Conservation (phyloP, 2,888 invertebrate genomes). For the Auanema freiburgensis region DNA sequence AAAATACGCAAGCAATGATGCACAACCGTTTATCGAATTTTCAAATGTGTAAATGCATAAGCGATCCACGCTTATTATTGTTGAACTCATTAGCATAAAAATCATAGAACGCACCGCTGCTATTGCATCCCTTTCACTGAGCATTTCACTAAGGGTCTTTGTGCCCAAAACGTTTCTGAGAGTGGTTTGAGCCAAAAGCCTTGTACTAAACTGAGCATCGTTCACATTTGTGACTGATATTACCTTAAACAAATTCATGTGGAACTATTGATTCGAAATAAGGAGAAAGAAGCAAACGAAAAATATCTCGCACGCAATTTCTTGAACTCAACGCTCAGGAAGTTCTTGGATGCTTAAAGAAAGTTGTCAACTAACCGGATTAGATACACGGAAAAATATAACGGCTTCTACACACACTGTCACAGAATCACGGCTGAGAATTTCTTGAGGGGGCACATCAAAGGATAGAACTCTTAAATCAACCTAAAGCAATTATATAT, state of each 20-base stretch:
- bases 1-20: slow-evolving; percentile 1
- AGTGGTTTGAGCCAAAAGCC: slow-evolving; percentile 73
- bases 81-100: background rate
- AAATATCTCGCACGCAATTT: background rate
- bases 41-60: background rate
- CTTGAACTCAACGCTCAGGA: background rate
- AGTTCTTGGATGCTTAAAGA: background rate
- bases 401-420: slow-evolving; percentile 68
- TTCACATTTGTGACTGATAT: slow-evolving; percentile 68
- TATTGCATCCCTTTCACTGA: slow-evolving; percentile 63
- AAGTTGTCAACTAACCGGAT: slow-evolving; percentile 27
- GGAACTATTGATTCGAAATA: too few relatives aligned
- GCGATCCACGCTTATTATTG: background rate
- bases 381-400: slow-evolving; percentile 47
- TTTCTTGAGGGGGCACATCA: slow-evolving; percentile 91
- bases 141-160: slow-evolving; percentile 64
- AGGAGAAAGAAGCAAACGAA: background rate
- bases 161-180: slow-evolving; percentile 65
- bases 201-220: slow-evolving; percentile 84
- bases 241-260: slow-evolving; percentile 30
- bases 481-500: slow-evolving; percentile 40
- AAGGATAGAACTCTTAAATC: slow-evolving; percentile 76
- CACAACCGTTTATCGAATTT: background rate
- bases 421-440: slow-evolving; percentile 67
- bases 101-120: slow-evolving; percentile 47